Evolutionary conservation across 2,113 vertebrate species (phyloP), one percentile per base, ranked within the genome.

Genomic region (Esox niger): DNA sequence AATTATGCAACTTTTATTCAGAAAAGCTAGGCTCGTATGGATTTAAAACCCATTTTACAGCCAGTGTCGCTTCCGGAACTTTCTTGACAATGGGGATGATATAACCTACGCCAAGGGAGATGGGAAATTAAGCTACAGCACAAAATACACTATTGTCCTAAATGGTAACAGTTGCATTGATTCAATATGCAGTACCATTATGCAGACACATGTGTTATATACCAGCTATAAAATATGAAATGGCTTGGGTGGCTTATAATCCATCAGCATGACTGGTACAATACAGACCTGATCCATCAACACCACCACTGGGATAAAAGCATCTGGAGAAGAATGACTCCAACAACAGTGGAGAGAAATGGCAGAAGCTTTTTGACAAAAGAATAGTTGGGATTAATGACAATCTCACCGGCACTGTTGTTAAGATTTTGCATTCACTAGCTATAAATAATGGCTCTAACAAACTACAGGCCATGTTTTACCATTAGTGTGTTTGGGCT

Each of bases 221-320:
- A n/a, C n/a, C n/a, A n/a, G n/a, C n/a, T n/a, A n/a, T n/a, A n/a
- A n/a, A n/a, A n/a, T n/a, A n/a, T n/a, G n/a, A n/a, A n/a, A n/a
- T n/a, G n/a, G n/a, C n/a, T n/a, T n/a, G n/a, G n/a, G n/a, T n/a
- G n/a, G n/a, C n/a, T n/a, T n/a, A n/a, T n/a, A 66, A 74, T 74
- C 55, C 30, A 11, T 71, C 71, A 70, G 43, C 62, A 63, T 9
- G 32, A 70, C 75, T 65, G 46, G 64, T 13, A 56, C 70, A 71
- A 76, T 68, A 76, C 43, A 47, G 70, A 30, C 9, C 93, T 79
- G 92, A 95, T 91, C 94, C 94, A 96, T 74, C 95, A 96, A 94
- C 95, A 75, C 1, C n/a, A 78, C 82, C 1, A 60, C 71, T 77
- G 62, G 71, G 47, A 49, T 11, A 23, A 30, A 61, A 25, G 31